Evolutionary conservation across 2,113 vertebrate genomes (phyloP), one percentile per base, ranked within the genome.

Genomic region (Phrynocephalus versicolor): DNA sequence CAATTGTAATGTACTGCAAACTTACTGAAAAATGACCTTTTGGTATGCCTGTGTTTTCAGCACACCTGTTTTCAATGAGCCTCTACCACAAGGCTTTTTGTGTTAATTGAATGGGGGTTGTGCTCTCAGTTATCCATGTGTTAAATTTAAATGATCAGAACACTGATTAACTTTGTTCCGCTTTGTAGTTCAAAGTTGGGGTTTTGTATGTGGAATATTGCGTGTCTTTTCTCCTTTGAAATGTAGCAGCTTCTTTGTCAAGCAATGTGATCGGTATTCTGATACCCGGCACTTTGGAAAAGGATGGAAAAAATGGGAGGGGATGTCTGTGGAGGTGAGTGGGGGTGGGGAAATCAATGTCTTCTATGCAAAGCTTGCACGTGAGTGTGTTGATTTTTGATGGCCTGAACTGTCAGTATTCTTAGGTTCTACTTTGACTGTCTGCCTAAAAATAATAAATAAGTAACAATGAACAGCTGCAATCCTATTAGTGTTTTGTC

Each of bases 161-260:
- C 33, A 19, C 82, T 89, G 76, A 91, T 88, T 72, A 89, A 82
- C 77, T 33, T 27, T 35, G 3, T 1, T 55, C n/a, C 73, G 74
- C 65, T 73, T 81, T 74, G 41, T 79, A 41, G 33, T 85, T 90
- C 82, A 89, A 85, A 87, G 78, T 62, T 83, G 72, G 55, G 64
- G 37, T 91, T 94, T 90, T 15, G 73, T 41, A 45, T 81, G 71
- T 83, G 86, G 88, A 88, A 85, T 81, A 89, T 2, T 51, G 10
- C 0, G 0, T 0, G 0, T 3, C 0, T 35, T 64, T 0, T 0
- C 70, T 19, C 79, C 73, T 62, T 51, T 51, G 79, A 88, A 83
- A 86, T 64, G 1, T 3, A 62, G 35, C 55, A 82, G 81, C 69
- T 51, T 80, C 65, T 70, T 80, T 27, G 35, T 58, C 71, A 69